Conservation (phyloP, 2,113 vertebrate species). For the Sceloporus undulatus region DNA sequence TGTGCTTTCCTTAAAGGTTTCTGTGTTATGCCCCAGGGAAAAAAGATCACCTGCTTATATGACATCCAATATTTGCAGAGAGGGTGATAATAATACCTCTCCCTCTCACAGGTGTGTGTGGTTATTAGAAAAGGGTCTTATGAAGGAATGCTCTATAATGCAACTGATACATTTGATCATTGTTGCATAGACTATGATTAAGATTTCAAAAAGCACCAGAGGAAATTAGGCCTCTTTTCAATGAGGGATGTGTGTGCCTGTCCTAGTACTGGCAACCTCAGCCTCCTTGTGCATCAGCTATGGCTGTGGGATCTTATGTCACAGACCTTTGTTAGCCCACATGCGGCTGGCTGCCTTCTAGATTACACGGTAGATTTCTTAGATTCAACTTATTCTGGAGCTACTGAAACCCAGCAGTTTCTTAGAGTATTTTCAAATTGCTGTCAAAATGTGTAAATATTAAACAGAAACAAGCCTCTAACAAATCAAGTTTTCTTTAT, state of each 20-base stretch:
- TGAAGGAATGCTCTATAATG: constrained; percentile 45
- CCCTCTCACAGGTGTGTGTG: constrained; percentile 34
- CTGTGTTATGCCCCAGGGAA: not conserved
- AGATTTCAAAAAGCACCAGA: constrained; percentile 54
- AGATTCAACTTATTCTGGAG: not conserved
- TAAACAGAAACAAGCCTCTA: not conserved
- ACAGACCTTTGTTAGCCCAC: not conserved
- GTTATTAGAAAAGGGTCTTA: constrained; percentile 54
- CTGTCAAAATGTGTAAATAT: not conserved
- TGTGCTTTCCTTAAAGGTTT: not conserved
- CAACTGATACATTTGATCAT: constrained; percentile 18
- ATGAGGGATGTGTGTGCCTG: constrained; percentile 35
- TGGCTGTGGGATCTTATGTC: accelerated
- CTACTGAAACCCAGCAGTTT: not conserved
- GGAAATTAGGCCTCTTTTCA: constrained; percentile 41
- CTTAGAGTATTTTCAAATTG: not conserved
- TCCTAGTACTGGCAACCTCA: constrained; percentile 9
- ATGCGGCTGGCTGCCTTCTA: not conserved
- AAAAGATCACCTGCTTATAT: not conserved
- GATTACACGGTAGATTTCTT: not conserved
- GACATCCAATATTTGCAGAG: constrained; percentile 13
- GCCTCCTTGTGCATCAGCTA: not conserved
- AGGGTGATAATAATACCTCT: not conserved
- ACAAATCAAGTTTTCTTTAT: too few relatives aligned
- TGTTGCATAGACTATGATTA: constrained; percentile 51